Evolutionary conservation across 2,888 invertebrate species (phyloP), one percentile per base, ranked within the genome.

Genomic region (Hydraecia micacea): DNA sequence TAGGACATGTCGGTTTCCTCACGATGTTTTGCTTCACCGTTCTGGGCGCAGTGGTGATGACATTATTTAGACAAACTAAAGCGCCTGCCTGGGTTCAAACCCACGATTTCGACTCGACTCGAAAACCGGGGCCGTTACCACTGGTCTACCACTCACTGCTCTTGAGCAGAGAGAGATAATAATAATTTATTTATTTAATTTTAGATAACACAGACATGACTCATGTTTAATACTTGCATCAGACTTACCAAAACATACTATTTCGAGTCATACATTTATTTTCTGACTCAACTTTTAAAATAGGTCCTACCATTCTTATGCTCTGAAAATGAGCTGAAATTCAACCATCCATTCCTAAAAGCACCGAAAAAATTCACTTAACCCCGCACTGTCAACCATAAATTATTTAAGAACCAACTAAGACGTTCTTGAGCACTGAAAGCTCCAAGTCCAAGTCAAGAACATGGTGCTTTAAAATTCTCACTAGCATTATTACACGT

Each of bases 401-500:
- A 73, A 75, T 81, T 69, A 80, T 72, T 75, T 62, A 72, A 65
- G 72, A 25, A 71, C 58, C 42, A 75, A 76, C 74, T 55, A 68
- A 74, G 62, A 73, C 25, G 52, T 21, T 32, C 55, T 60, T 63
- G 79, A 58, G 42, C 28, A 60, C 65, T 80, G 25, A 74, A 69
- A 81, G 73, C 66, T 76, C 62, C 63, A 77, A 77, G 72, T 80
- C 49, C n/a, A 55, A 75, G 58, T 75, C 65, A 72, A 79, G 77
- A 78, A 73, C 74, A 39, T 65, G 62, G 73, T 77, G 62, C 71
- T 84, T 77, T 76, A 76, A 75, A 77, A 77, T 82, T 73, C 75
- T 76, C 42, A 72, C 70, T 46, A 32, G 52, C 63, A 73, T 75
- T 83, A 83, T 60, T 69, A 68, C 72, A 58, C 52, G n/a, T 73